Evolutionary conservation across 1,140 invertebrate genomes (phyloP).

Genomic region (Drosophila guanche): DNA sequence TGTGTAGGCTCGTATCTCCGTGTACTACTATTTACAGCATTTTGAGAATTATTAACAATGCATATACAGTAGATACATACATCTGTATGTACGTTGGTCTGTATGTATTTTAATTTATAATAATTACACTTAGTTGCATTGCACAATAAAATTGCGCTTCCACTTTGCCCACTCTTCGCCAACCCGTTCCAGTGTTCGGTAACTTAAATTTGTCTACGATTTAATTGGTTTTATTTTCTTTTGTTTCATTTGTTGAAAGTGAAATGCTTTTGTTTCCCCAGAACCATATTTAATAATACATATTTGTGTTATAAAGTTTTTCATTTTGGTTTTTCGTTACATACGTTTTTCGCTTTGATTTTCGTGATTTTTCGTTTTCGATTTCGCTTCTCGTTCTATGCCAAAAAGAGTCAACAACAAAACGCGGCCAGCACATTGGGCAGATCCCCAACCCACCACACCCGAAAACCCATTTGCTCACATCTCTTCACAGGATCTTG

Average conservation of each 20-base stretch:
- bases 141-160: conserved; percentile 55
- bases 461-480: background rate
- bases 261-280: conserved; percentile 76
- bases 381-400: conserved; percentile 9
- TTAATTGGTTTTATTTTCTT: conserved; percentile 39
- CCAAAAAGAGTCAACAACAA: conserved; percentile 38
- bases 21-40: conserved; percentile 63
- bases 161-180: conserved; percentile 9
- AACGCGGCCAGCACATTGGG: conserved; percentile 27
- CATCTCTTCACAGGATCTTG: too few relatives aligned
- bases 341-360: conserved; percentile 54
- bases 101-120: conserved; percentile 49
- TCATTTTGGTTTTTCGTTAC: conserved; percentile 45
- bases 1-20: conserved; percentile 20
- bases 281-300: conserved; percentile 56
- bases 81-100: conserved; percentile 5
- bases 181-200: conserved; percentile 7
- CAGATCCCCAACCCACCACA: background rate
- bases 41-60: conserved; percentile 60
- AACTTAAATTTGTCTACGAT: conserved; percentile 70
- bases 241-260: conserved; percentile 47
- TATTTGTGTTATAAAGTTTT: conserved; percentile 35
- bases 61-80: conserved; percentile 19
- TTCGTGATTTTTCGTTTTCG: conserved; percentile 37
- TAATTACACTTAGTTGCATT: conserved; percentile 62